These are phyloP conservation scores for Macquaria ambigua DNA, from an alignment of 2,113 vertebrate genomes.

Conservation along the genomic window DNA sequence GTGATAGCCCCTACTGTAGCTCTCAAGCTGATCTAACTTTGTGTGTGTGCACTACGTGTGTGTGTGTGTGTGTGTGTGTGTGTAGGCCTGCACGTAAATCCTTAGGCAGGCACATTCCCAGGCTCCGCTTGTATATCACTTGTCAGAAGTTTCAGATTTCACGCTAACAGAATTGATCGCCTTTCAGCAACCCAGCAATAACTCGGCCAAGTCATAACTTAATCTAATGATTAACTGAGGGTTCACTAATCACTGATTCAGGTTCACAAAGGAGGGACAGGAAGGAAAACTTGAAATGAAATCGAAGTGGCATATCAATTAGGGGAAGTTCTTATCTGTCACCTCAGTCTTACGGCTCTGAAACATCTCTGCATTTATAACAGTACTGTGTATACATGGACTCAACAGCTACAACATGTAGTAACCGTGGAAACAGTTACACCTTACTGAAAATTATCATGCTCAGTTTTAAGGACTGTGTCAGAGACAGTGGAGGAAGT, in stretches of 20 bases:
- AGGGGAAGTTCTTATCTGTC: constrained; percentile 40
- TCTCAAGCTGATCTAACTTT: constrained; percentile 18
- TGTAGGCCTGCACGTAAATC: constrained; percentile 38
- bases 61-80: constrained; percentile 4
- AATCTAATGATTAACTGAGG: constrained; percentile 35
- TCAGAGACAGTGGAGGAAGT: not conserved
- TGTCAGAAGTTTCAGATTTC: constrained; percentile 53
- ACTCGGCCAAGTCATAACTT: constrained; percentile 35
- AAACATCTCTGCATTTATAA: constrained; percentile 3
- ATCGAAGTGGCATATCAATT: constrained; percentile 16
- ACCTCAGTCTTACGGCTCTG: constrained; percentile 7
- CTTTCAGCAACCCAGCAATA: not conserved
- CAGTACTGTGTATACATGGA: not conserved
- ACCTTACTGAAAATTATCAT: no score
- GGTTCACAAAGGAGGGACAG: not conserved
- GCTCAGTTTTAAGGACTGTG: not conserved
- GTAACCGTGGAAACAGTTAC: no score
- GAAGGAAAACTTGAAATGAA: constrained; percentile 47
- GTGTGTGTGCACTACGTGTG: not conserved
- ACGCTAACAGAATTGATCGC: constrained; percentile 31
- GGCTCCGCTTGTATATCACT: constrained; percentile 33
- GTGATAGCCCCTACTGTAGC: not conserved
- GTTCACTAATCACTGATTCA: constrained; percentile 17
- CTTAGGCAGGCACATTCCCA: constrained; percentile 12
- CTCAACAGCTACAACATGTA: no score